These are phyloP conservation scores for Varecia variegata DNA, from an alignment of 2,797 vertebrate species.

Conservation along the genomic window DNA sequence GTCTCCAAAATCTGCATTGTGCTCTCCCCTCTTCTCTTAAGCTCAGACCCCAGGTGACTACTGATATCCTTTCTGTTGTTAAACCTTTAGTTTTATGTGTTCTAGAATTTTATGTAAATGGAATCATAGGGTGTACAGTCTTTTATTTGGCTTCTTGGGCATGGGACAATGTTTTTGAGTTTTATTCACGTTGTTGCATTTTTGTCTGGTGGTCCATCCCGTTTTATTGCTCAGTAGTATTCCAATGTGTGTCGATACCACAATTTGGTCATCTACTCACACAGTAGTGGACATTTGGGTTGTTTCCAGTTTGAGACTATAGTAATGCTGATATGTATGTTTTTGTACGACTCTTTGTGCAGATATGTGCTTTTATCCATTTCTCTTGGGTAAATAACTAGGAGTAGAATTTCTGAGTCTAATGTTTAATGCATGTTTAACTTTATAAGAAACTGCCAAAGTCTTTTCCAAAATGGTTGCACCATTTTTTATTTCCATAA, in stretches of 20 bases:
- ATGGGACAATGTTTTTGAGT: neutral
- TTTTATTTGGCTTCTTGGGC: neutral
- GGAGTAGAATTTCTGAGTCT: neutral
- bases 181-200: neutral
- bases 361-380: neutral
- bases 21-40: neutral
- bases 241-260: neutral
- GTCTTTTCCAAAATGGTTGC: neutral
- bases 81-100: neutral
- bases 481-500: neutral
- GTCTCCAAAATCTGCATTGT: neutral
- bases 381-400: conserved; percentile 25
- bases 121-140: neutral
- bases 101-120: neutral
- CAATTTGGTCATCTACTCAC: neutral
- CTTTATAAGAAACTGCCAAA: neutral
- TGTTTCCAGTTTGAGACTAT: conserved; percentile 1
- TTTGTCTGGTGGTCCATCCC: neutral
- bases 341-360: neutral
- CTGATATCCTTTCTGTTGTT: neutral
- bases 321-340: neutral
- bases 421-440: neutral
- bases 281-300: neutral
- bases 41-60: neutral
- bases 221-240: neutral